Conservation (phyloP, 92 coral and sea anemone species). For the Siderastrea radians region DNA sequence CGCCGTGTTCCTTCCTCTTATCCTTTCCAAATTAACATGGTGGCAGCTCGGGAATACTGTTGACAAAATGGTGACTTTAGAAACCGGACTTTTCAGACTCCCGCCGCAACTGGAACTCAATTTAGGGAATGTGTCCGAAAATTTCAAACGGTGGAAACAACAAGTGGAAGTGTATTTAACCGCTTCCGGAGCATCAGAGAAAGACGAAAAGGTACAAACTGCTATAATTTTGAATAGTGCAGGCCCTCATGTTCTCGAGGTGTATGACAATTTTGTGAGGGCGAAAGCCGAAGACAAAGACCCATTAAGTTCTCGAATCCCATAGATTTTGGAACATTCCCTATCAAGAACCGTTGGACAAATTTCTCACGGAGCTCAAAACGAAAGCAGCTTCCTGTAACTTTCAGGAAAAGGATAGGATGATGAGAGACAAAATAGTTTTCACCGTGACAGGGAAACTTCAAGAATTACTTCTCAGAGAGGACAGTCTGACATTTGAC, state of each 20-base stretch:
- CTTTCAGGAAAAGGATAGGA: slow-evolving; percentile 64
- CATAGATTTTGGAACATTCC: slow-evolving; percentile 50
- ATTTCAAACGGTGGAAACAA: slow-evolving; percentile 55
- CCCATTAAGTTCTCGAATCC: not conserved
- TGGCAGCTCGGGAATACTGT: too few species aligned
- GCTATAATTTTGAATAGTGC: slow-evolving; percentile 67
- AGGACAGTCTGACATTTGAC: slow-evolving; percentile 36
- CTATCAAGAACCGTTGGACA: slow-evolving; percentile 60
- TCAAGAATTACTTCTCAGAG: slow-evolving; percentile 55
- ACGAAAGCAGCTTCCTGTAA: slow-evolving; percentile 56
- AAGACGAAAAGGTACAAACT: slow-evolving; percentile 48
- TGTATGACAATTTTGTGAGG: slow-evolving; percentile 46
- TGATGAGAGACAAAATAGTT: slow-evolving; percentile 69
- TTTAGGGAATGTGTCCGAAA: slow-evolving; percentile 50
- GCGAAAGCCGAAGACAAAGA: slow-evolving; percentile 42
- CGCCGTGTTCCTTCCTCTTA: too few species aligned
- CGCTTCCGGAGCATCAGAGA: slow-evolving; percentile 54
- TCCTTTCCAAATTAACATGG: too few species aligned
- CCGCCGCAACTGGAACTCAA: slow-evolving; percentile 42
- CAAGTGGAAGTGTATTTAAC: slow-evolving; percentile 64
- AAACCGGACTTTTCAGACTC: slow-evolving; percentile 38
- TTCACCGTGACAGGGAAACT: slow-evolving; percentile 62
- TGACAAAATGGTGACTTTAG: slow-evolving; percentile 1
- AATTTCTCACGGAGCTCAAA: slow-evolving; percentile 52
- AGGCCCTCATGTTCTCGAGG: slow-evolving; percentile 68